Percentiles rank a stretch among this genome's conserved stretches.
These are phyloP conservation scores for Diarsia rubi DNA, from an alignment of 2,888 invertebrate species.

Conservation along the genomic window DNA sequence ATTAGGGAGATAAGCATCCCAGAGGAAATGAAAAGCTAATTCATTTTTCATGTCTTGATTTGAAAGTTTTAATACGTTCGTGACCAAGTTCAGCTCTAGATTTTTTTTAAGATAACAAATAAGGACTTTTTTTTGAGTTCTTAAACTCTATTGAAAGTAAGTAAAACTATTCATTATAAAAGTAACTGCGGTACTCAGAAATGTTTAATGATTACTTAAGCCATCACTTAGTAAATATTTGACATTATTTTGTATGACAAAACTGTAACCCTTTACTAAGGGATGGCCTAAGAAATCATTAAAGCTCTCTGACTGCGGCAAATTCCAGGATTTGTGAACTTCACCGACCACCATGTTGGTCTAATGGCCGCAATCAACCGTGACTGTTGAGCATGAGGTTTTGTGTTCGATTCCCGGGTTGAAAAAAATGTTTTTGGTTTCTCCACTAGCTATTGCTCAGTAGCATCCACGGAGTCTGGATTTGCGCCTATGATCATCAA, in stretches of 20 bases:
- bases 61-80: conserved; percentile 80
- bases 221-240: too few species aligned
- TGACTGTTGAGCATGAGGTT: neutral
- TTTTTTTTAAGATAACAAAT: conserved; percentile 56
- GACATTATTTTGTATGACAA: too few species aligned
- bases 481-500: too few species aligned
- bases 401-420: neutral
- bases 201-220: too few species aligned
- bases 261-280: too few species aligned
- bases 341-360: neutral
- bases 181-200: too few species aligned
- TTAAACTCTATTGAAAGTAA: neutral
- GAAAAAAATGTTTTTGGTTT: neutral
- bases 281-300: too few species aligned
- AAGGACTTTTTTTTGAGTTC: neutral
- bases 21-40: conserved; percentile 74
- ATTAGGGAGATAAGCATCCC: conserved; percentile 55
- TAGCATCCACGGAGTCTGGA: neutral
- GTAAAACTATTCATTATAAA: too few species aligned
- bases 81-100: conserved; percentile 71
- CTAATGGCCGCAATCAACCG: neutral
- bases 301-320: too few species aligned
- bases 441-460: neutral
- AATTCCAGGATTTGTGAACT: neutral
- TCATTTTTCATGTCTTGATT: conserved; percentile 83